Base-by-base conservation (phyloP, 2,888 invertebrate species). In the Phymatocera aterrima region DNA sequence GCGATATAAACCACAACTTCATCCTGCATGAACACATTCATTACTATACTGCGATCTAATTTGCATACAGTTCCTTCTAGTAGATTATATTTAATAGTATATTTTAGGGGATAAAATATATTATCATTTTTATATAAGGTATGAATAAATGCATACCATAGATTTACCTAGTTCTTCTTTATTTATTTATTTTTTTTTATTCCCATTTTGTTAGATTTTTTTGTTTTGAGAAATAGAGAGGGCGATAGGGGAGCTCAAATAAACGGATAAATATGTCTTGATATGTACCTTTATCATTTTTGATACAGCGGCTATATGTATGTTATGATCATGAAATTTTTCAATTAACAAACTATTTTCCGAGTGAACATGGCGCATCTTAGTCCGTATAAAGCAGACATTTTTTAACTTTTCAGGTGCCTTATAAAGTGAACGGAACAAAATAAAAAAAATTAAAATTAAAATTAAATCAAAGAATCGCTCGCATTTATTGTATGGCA, bases 11-110 rank as follows among this genome's bases (percentile, higher is more conserved):
- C n/a, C n/a, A n/a, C n/a, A n/a, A n/a, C n/a, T 28, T 68, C 79
- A 72, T 54, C 37, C 80, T 72, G 24, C 15, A 80, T 81, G 82
- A 70, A 82, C 81, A 82, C 64, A 78, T 81, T 81, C 51, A 68
- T 79, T 80, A n/a, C n/a, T n/a, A 79, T 70, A 77, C 79, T 81
- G 75, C 57, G 78, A 57, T 78, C 72, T 80, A 80, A 60, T 82
- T 81, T 82, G 80, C 80, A 83, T 77, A n/a, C n/a, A 83, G 82
- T 82, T 83, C 80, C 82, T 83, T 79, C 80, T 77, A 82, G 77
- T 78, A 43, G 77, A n/a, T n/a, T n/a, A n/a, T n/a, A n/a, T n/a
- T n/a, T n/a, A n/a, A 12, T 57, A 57, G 4, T 40, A 48, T 81
- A 80, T 60, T 57, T 40, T 80, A 79, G 81, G 78, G 80, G 46